phyloP scores from a whole-genome alignment of 23 tunicate species.

The Phallusia fumigata region DNA sequence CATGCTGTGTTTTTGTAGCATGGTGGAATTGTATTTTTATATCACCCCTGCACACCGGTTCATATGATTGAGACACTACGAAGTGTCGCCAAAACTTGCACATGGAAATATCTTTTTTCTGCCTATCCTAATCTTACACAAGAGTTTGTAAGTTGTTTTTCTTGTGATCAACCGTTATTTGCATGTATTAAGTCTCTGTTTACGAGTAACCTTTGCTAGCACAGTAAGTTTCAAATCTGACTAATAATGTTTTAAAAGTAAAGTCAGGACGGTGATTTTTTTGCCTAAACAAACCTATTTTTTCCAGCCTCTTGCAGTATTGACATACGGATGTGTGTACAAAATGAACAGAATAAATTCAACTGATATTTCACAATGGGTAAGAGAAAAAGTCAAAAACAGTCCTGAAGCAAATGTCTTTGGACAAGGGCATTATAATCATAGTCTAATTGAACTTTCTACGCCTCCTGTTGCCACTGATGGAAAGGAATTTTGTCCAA shows the following conservation, averaged over 20 bases:
- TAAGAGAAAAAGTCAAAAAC: conserved; percentile 9
- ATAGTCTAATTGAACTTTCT: not conserved
- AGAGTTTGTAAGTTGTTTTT: conserved; percentile 28
- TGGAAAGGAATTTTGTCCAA: not conserved
- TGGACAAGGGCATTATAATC: conserved; percentile 37
- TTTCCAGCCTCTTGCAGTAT: conserved; percentile 33
- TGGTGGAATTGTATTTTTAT: conserved; percentile 71
- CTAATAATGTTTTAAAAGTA: too few relatives aligned
- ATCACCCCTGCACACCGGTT: conserved; percentile 66
- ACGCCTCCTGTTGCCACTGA: not conserved
- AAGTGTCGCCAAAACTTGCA: conserved; percentile 36
- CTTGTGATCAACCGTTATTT: too few relatives aligned
- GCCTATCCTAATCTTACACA: conserved; percentile 40
- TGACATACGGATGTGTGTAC: conserved; percentile 44
- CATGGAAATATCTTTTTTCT: conserved; percentile 38
- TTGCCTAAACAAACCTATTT: too few relatives aligned
- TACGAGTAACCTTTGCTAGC: too few relatives aligned
- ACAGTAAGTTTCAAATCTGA: too few relatives aligned
- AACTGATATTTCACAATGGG: conserved; percentile 17
- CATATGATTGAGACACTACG: conserved; percentile 29
- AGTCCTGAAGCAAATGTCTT: conserved; percentile 44
- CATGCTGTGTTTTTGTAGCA: conserved; percentile 35
- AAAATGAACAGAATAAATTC: conserved; percentile 25
- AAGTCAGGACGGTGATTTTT: too few relatives aligned
- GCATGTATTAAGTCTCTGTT: too few relatives aligned